phyloP scores from a whole-genome alignment of 1,140 invertebrate species.

The Anagrus nilaparvatae region DNA sequence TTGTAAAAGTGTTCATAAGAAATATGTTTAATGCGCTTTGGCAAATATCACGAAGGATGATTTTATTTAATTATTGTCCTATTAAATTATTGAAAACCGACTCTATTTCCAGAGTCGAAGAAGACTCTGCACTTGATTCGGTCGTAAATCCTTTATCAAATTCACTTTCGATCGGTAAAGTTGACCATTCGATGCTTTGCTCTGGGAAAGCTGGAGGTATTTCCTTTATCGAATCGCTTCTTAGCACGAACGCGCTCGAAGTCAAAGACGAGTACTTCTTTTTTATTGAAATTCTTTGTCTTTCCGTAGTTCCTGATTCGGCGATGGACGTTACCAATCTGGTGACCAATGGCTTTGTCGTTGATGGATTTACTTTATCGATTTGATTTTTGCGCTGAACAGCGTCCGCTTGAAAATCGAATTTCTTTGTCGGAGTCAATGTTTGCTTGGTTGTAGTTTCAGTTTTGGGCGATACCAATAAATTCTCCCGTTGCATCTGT shows the following conservation, averaged over 20 bases:
- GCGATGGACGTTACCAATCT: constrained; percentile 40
- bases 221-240: constrained; percentile 27
- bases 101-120: constrained; percentile 40
- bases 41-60: too few species aligned
- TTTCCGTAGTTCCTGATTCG: constrained; percentile 40
- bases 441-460: constrained; percentile 31
- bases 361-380: constrained; percentile 23
- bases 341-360: constrained; percentile 33
- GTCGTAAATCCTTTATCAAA: constrained; percentile 32
- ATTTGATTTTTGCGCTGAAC: constrained; percentile 31
- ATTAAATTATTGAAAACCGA: constrained; percentile 39
- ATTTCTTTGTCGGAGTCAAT: constrained; percentile 35
- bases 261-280: constrained; percentile 37
- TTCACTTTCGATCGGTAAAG: constrained; percentile 35
- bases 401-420: constrained; percentile 37
- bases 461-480: constrained; percentile 21
- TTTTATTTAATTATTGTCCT: too few species aligned
- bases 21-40: too few species aligned
- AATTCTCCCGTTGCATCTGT: constrained; percentile 6
- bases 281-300: constrained; percentile 39
- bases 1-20: too few species aligned
- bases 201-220: constrained; percentile 27
- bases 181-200: constrained; percentile 30
- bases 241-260: constrained; percentile 29
- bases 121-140: constrained; percentile 31